Evolutionary conservation across 1,140 invertebrate species (phyloP), one percentile per base, ranked within the genome.

Genomic region (Polyergus mexicanus): DNA sequence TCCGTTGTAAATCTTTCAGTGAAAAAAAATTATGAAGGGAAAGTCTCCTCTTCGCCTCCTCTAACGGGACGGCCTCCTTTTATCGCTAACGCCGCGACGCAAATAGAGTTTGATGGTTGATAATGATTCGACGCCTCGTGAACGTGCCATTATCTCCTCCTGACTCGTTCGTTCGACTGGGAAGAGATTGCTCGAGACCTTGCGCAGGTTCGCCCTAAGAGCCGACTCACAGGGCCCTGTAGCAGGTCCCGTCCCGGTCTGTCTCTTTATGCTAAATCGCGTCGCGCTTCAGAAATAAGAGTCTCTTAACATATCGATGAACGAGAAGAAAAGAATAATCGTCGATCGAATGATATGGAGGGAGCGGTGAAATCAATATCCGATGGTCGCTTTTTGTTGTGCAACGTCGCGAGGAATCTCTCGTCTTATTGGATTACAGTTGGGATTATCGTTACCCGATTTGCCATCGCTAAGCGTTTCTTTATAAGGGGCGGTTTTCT

Each of bases 121-220:
- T 71, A 77, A 86, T 86, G 75, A 86, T 86, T 78, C 56, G 72
- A 88, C 85, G 88, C 71, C 71, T 88, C 65, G 76, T 80, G 58
- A 77, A 72, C 68, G 66, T 80, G 56, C 75, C 86, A 85, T 89
- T 74, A 85, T 88, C 66, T 76, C 68, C 75, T 88, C 47, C 28
- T 62, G 54, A 66, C 66, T 84, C 75, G 68, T 78, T 88, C 75
- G 60, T 88, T 74, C 68, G 74, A 65, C 86, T 88, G 69, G 74
- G 84, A 88, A 88, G 75, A 66, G 69, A 35, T 86, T 88, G 86
- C 76, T 76, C 62, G 68, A 66, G 44, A 63, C 75, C 76, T 85
- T 41, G 83, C 68, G 62, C 63, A 66, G 81, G 85, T 89, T 80
- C 86, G 51, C 81, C 54, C 38, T 89, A 89, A 89, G 83, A 86